These are phyloP conservation scores for Tortricodes alternella DNA, from an alignment of 2,888 invertebrate species.

Conservation along the genomic window DNA sequence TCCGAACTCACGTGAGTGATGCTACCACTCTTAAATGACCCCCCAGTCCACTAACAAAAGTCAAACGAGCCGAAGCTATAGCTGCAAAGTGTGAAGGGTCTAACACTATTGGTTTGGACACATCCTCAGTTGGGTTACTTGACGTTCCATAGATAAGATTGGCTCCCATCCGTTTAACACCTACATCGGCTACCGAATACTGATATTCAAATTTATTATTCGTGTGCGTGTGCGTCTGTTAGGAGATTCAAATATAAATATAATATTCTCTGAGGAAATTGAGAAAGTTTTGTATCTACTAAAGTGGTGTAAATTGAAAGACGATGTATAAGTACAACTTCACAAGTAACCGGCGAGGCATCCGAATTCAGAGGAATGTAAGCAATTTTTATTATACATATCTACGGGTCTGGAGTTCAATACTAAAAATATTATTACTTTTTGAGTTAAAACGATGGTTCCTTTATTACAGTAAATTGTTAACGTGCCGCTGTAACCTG, in stretches of 20 bases:
- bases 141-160: slow-evolving; percentile 63
- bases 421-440: too few species aligned
- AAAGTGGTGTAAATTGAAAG: too few species aligned
- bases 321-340: too few species aligned
- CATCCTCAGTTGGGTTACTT: slow-evolving; percentile 52
- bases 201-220: slow-evolving; percentile 43
- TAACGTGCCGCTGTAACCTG: too few species aligned
- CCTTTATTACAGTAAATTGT: too few species aligned
- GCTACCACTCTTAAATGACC: slow-evolving; percentile 55
- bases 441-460: too few species aligned
- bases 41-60: slow-evolving; percentile 40
- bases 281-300: background rate
- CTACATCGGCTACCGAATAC: slow-evolving; percentile 65
- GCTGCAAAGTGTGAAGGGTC: slow-evolving; percentile 42
- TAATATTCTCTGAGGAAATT: background rate
- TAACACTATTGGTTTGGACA: slow-evolving; percentile 45
- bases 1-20: slow-evolving; percentile 59
- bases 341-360: too few species aligned
- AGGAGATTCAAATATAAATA: background rate
- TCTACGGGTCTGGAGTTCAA: too few species aligned
- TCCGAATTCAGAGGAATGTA: too few species aligned
- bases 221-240: slow-evolving; percentile 11
- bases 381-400: too few species aligned
- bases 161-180: slow-evolving; percentile 66
- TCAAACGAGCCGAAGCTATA: slow-evolving; percentile 33